Evolutionary conservation across 2,888 invertebrate species (phyloP).

Genomic region (Athalia cordata): DNA sequence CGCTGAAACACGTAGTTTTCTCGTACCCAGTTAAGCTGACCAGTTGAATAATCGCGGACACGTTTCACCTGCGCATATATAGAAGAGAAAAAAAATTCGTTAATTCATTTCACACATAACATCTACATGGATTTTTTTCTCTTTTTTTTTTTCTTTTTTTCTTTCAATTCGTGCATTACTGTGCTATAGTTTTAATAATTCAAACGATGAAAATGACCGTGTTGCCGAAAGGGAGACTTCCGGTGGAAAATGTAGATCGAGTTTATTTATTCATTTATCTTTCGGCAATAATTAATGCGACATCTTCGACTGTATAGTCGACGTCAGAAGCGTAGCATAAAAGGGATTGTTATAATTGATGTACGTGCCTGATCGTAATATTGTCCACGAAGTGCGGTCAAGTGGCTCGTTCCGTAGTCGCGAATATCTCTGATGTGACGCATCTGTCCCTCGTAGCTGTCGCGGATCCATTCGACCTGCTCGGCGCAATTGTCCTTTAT

Average conservation of each 20-base stretch:
- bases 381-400: conserved; percentile 90
- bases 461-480: conserved; percentile 95
- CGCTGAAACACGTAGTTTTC: conserved; percentile 97
- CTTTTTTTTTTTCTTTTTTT: not conserved
- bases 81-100: conserved; percentile 36
- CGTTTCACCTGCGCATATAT: conserved; percentile 83
- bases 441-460: conserved; percentile 91
- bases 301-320: not conserved
- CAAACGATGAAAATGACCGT: not conserved
- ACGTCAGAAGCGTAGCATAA: not conserved
- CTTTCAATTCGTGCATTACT: no score
- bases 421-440: conserved; percentile 90
- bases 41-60: conserved; percentile 93
- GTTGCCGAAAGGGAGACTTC: no score
- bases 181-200: no score
- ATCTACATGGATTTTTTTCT: not conserved
- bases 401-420: conserved; percentile 92
- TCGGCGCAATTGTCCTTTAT: conserved; percentile 95
- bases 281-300: no score
- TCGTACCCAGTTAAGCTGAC: conserved; percentile 93
- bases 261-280: no score
- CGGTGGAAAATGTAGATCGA: no score
- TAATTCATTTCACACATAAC: not conserved
- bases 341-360: not conserved
- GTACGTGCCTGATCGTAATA: conserved; percentile 90